Evolutionary conservation across 2,888 invertebrate species (phyloP).

Genomic region (Imbricaverruca yamaguchii): DNA sequence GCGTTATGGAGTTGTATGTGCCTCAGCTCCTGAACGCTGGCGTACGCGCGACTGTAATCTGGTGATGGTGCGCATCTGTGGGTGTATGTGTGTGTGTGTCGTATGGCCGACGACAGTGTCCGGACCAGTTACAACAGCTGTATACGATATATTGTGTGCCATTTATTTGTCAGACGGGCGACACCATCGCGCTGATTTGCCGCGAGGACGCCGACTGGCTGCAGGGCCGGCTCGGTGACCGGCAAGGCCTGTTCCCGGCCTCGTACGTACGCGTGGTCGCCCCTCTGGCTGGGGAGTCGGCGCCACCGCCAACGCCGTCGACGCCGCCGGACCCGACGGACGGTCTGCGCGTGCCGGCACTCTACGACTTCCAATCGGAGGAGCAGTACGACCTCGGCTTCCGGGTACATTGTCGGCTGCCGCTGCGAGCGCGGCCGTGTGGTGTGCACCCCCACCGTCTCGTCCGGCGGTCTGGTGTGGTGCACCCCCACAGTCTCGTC

Average conservation of each 20-base stretch:
- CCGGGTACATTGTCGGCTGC: neutral
- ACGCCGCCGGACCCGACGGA: neutral
- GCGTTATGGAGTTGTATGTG: too few species aligned
- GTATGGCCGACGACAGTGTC: too few species aligned
- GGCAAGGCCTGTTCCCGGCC: neutral
- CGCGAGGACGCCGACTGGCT: neutral
- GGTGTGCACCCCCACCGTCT: too few species aligned
- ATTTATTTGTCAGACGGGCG: neutral
- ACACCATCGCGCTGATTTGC: neutral
- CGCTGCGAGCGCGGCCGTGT: too few species aligned
- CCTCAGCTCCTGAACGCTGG: too few species aligned
- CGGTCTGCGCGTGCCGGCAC: neutral
- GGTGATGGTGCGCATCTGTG: too few species aligned
- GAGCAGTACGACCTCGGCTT: constrained; percentile 2
- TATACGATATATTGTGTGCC: too few species aligned
- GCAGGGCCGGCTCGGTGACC: neutral
- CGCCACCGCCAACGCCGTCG: neutral
- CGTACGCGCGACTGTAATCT: too few species aligned
- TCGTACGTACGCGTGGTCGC: neutral
- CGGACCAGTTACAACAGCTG: too few species aligned
- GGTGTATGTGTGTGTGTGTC: too few species aligned
- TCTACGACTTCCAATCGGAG: neutral
- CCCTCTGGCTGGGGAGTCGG: neutral
- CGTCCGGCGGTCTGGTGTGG: too few species aligned
- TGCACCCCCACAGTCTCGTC: too few species aligned